Evolutionary conservation across 2,888 invertebrate species (phyloP), one percentile per base, ranked within the genome.

Genomic region (Azorinus chamasolen): DNA sequence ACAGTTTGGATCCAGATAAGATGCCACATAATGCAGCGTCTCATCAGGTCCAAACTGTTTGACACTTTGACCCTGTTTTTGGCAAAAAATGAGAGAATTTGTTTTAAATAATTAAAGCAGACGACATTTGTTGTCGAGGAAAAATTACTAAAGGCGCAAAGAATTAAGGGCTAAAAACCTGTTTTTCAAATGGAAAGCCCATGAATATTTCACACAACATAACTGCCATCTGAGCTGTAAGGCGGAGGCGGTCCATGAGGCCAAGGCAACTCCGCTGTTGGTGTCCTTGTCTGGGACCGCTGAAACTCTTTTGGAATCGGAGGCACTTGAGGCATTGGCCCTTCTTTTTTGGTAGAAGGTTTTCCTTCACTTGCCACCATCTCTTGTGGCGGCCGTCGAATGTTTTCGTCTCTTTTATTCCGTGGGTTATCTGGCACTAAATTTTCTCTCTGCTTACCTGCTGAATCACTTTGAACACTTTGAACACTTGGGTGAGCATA

Each of bases 241-340:
- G 79, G 75, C 2, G 79, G 79, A 12, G 79, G 79, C 6, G 75
- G 75, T 14, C 69, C 72, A 53, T 80, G 75, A 27, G 79, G 79
- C 79, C 79, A 80, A 1, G 72, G 72, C n/a, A 64, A 39, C 16
- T 75, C 71, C 22, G 45, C 48, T 12, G 39, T 41, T 20, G 58
- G 64, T 12, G 66, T 54, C 18, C 50, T n/a, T 27, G 45, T 54
- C 61, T 54, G 68, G 3, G 71, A 41, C 20, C 43, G 63, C 16
- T 39, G 20, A 14, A 64, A 55, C 12, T 55, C 41, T 39, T 55
- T 69, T 24, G 78, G 78, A 53, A 73, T 51, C 18, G 73, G 73
- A 12, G 80, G 80, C 20, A 80, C 80, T 50, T 80, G 80, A 8
- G 80, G 80, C 20, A 74, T 63, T 4, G 80, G 80, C 4, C 77